Evolutionary conservation across 1,140 invertebrate species (phyloP), one percentile per base, ranked within the genome.

Genomic region (Euura lappo): DNA sequence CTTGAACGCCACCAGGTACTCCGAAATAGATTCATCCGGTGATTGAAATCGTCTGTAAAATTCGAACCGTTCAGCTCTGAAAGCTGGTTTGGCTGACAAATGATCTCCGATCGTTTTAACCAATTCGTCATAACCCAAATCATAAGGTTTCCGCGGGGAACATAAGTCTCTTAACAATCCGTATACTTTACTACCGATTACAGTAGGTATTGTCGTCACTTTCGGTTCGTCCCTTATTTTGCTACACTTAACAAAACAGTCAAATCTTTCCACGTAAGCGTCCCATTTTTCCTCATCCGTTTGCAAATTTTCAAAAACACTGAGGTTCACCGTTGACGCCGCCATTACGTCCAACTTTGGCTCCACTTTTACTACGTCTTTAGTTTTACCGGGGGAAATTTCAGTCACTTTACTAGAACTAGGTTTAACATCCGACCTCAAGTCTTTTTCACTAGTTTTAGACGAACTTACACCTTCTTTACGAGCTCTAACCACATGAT

Each of bases 241-340:
- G 44, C 44, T 44, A 69, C n/a, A 66, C 47, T 28, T 47, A 11
- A 4, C 60, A 71, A 69, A n/a, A 68, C n/a, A 69, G 51, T 71
- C 65, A n/a, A 71, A 71, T 65, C 47, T 5, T 71, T 45, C n/a
- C 3, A 71, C 13, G 47, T 71, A 65, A 44, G 60, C 51, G 8
- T 42, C 66, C 4, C 1, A 69, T 6, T 71, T 6, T 71, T 68
- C n/a, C 66, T 66, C 6, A 10, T 43, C 28, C 11, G 28, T 13
- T 4, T 4, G 6, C 0, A 13, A 69, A 3, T 5, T 5, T 42
- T 0, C 70, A 28, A 46, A 71, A 6, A 64, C 4, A 60, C 13
- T 7, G 13, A 69, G n/a, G 44, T 71, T 13, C 11, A 47, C 65
- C 6, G 47, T 51, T 51, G 47, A 51, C 11, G 47, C 47, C 47